These are phyloP conservation scores for Pampus argenteus DNA, from an alignment of 2,797 vertebrate species.

Conservation along the genomic window DNA sequence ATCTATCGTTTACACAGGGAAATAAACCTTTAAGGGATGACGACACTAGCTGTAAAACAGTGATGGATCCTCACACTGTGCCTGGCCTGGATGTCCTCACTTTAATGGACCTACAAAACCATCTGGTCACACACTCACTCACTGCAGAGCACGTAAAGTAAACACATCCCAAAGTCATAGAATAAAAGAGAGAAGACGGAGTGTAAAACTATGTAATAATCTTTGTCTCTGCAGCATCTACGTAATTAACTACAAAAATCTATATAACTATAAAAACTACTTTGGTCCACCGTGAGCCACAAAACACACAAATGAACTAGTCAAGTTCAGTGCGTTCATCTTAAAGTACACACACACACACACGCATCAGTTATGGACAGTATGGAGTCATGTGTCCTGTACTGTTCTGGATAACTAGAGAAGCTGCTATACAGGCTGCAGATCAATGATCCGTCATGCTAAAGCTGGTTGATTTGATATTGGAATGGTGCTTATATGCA, in stretches of 20 bases:
- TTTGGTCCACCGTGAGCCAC: neutral
- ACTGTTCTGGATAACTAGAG: constrained; percentile 10
- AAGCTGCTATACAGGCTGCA: constrained; percentile 21
- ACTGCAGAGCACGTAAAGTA: neutral
- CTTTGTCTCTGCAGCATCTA: neutral
- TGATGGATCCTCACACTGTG: constrained; percentile 18
- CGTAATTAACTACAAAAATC: too few species aligned
- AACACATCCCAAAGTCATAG: neutral
- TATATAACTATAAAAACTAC: too few species aligned
- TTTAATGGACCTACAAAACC: constrained; percentile 25
- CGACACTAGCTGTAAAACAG: constrained; percentile 57
- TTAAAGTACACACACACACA: too few species aligned
- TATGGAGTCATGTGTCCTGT: constrained; percentile 1
- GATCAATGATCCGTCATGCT: constrained; percentile 54
- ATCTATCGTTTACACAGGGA: constrained; percentile 58
- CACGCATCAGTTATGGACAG: too few species aligned
- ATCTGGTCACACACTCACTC: constrained; percentile 1
- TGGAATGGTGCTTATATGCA: constrained; percentile 33
- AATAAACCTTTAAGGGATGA: constrained; percentile 61
- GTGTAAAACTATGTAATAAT: neutral
- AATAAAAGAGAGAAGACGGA: constrained; percentile 3
- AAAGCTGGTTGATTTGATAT: constrained; percentile 45
- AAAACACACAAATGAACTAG: neutral
- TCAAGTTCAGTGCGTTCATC: too few species aligned
- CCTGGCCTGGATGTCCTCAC: constrained; percentile 39